Evolutionary conservation across 2,797 vertebrate genomes (phyloP).

Genomic region (Arremon brunneinucha): DNA sequence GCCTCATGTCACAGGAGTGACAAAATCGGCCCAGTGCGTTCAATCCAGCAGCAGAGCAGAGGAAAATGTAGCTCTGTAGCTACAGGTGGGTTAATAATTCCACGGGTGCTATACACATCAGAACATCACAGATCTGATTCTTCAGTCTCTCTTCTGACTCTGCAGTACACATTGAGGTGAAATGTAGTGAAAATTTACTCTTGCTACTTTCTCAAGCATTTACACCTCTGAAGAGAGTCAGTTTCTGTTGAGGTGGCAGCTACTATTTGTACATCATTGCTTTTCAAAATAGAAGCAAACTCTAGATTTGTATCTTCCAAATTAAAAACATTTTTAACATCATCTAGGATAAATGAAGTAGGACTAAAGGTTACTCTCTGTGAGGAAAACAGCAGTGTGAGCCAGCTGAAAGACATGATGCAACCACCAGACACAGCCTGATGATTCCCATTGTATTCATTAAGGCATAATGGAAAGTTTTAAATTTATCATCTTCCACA

Average conservation of each 20-base stretch:
- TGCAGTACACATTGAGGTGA: not conserved
- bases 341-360: not conserved
- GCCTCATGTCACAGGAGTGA: not conserved
- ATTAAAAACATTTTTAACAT: constrained; percentile 14
- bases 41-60: not conserved
- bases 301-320: not conserved
- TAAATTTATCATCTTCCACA: constrained; percentile 55
- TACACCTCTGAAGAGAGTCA: not conserved
- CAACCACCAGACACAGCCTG: constrained; percentile 28
- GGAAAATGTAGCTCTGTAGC: not conserved
- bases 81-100: not conserved
- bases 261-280: not conserved
- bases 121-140: not conserved
- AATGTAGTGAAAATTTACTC: not conserved
- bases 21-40: not conserved
- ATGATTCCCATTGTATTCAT: constrained; percentile 28
- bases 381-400: not conserved
- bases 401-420: constrained; percentile 6
- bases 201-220: not conserved
- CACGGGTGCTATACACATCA: not conserved
- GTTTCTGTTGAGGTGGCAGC: not conserved
- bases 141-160: not conserved
- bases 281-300: not conserved
- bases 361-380: not conserved
- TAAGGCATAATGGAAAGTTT: constrained; percentile 41